Conservation (phyloP, 2,888 invertebrate species). For the Steinernema hermaphroditum region DNA sequence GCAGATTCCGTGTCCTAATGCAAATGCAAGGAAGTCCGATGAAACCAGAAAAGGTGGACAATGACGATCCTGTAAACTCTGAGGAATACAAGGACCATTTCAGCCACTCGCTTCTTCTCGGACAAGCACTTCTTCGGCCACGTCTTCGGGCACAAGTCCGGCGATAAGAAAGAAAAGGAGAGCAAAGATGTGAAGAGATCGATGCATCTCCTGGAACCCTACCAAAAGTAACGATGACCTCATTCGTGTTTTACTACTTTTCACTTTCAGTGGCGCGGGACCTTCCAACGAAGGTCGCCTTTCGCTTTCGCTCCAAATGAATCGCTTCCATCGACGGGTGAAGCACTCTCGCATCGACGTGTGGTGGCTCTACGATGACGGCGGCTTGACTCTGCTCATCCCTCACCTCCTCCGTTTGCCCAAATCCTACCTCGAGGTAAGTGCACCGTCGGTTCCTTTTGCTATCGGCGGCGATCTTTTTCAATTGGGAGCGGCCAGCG, state of each 20-base stretch:
- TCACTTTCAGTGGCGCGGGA: neutral
- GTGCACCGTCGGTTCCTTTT: constrained; percentile 26
- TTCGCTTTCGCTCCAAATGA: constrained; percentile 33
- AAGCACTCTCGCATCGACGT: constrained; percentile 38
- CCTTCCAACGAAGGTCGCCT: constrained; percentile 1
- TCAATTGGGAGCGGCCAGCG: neutral
- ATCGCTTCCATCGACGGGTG: constrained; percentile 34
- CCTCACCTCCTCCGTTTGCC: constrained; percentile 41
- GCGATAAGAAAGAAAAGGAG: constrained; percentile 7
- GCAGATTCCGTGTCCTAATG: neutral
- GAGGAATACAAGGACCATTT: neutral
- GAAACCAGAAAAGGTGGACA: neutral
- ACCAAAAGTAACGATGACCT: neutral
- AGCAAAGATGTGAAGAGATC: neutral
- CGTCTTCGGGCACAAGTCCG: neutral
- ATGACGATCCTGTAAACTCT: too few species aligned
- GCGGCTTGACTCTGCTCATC: constrained; percentile 39
- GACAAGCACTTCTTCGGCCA: constrained; percentile 22
- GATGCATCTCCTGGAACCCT: neutral
- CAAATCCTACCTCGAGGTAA: constrained; percentile 41
- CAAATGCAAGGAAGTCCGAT: neutral
- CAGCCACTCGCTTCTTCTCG: constrained; percentile 6
- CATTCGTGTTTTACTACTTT: neutral
- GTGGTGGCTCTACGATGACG: constrained; percentile 44
- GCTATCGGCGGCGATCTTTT: neutral